Base-by-base conservation (phyloP, 2,113 vertebrate species). In the Pleuronectes platessa region DNA sequence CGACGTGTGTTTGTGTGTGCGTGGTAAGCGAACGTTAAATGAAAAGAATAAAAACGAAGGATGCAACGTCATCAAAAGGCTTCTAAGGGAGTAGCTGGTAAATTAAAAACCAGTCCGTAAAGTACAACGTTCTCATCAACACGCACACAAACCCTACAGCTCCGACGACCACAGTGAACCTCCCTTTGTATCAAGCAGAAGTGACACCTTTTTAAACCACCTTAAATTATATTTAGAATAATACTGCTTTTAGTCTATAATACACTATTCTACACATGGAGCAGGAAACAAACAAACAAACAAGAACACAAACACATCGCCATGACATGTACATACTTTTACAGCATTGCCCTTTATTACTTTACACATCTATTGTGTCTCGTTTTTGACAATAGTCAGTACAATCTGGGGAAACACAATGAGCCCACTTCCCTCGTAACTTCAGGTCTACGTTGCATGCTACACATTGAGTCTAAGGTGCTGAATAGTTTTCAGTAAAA, bases 181-280 rank as follows among this genome's bases (percentile, higher is more conserved):
- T 61, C 69, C 87, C 73, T 88, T 88, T 82, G 82, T 78, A 82
- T 90, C 80, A 90, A 94, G 88, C 88, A 87, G 86, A 86, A 91
- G 84, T 84, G 90, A 90, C 83, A 88, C 76, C 37, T 87, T 90
- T 82, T 82, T 81, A 90, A 92, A 94, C 93, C 92, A 93, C 90
- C 84, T 94, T 96, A 95, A 96, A 96, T 96, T 95, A 97, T 89
- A 95, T 59, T 95, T 94, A 95, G 93, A 95, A 95, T 95, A 95
- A 97, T 92, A 96, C 94, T 96, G 95, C 88, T 87, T 90, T 93
- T 92, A 91, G 89, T 86, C 94, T 96, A 95, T 96, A 92, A 95
- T 95, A 96, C 94, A 96, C 92, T 94, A 94, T 95, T 91, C 93
- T 95, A 95, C 94, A 95, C 89, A 93, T 88, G 82, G 79, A 88